Evolutionary conservation across 2,113 vertebrate genomes (phyloP).

Genomic region (Dromiciops gliroides): DNA sequence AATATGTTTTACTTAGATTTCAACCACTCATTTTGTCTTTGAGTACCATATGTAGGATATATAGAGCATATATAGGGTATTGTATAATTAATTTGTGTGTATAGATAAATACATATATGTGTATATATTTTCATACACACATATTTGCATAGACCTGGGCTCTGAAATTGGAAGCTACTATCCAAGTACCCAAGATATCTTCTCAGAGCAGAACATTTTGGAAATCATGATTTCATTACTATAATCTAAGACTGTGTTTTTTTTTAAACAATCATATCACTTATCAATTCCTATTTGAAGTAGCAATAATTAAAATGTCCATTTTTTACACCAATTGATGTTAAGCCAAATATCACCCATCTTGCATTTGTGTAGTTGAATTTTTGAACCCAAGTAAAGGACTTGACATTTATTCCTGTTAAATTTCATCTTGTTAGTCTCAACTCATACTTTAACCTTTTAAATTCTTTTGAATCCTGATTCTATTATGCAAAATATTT

Average conservation of each 20-base stretch:
- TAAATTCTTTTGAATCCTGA: background rate
- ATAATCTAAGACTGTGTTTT: background rate
- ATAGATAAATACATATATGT: background rate
- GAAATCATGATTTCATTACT: background rate
- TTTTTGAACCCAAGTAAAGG: background rate
- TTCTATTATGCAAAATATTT: background rate
- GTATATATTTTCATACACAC: background rate
- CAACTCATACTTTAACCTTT: background rate
- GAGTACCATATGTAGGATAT: slow-evolving; percentile 22
- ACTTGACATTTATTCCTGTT: background rate
- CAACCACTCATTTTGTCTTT: slow-evolving; percentile 63
- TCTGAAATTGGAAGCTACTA: background rate
- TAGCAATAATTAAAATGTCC: background rate
- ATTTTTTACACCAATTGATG: background rate
- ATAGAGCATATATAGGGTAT: background rate
- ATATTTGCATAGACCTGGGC: background rate
- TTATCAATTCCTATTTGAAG: background rate
- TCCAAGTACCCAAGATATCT: background rate
- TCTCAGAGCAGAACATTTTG: background rate
- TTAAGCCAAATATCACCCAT: background rate
- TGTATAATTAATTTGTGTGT: background rate
- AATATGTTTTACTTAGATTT: slow-evolving; percentile 67
- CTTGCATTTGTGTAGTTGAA: background rate
- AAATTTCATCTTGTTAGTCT: background rate
- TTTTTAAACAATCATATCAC: background rate